A percentile compares a stretch with the other conserved stretches of the same genome.
Conservation (phyloP, 2,888 invertebrate genomes). For the Rhagophthalmus giganteus region DNA sequence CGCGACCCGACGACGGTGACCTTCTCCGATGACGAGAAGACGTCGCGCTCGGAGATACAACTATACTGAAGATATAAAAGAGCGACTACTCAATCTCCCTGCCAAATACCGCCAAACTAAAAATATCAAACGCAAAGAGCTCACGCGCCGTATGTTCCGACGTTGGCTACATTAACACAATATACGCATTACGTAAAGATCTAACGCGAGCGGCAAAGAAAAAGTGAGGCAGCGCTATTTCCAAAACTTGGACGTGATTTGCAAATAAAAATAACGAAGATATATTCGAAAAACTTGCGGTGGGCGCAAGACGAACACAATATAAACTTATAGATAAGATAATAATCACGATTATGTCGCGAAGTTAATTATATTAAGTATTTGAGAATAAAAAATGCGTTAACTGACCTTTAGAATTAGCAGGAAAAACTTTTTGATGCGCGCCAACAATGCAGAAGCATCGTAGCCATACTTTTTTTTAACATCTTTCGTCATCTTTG, state of each 20-base stretch:
- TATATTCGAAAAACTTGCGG: constrained; percentile 15
- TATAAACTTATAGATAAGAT: too few species aligned
- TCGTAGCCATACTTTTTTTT: constrained; percentile 15
- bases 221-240: constrained; percentile 31
- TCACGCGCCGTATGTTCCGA: constrained; percentile 21
- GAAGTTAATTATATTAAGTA: too few species aligned
- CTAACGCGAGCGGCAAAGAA: constrained; percentile 30
- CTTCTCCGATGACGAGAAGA: constrained; percentile 37
- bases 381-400: constrained; percentile 3
- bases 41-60: constrained; percentile 44
- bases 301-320: constrained; percentile 13
- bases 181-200: constrained; percentile 30
- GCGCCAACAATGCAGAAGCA: constrained; percentile 22
- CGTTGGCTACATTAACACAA: constrained; percentile 16
- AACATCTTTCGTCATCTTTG: constrained; percentile 9
- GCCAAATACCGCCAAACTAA: constrained; percentile 71
- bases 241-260: constrained; percentile 29
- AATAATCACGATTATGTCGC: too few species aligned
- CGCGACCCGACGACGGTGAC: constrained; percentile 15
- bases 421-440: constrained; percentile 32
- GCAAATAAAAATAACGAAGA: constrained; percentile 33
- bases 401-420: constrained; percentile 37
- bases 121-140: constrained; percentile 56
- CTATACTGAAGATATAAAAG: constrained; percentile 37
- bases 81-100: constrained; percentile 44